A percentile compares a stretch with the other conserved stretches of the same genome.
Conservation (phyloP, 2,797 vertebrate species). For the Hippocampus kuda region DNA sequence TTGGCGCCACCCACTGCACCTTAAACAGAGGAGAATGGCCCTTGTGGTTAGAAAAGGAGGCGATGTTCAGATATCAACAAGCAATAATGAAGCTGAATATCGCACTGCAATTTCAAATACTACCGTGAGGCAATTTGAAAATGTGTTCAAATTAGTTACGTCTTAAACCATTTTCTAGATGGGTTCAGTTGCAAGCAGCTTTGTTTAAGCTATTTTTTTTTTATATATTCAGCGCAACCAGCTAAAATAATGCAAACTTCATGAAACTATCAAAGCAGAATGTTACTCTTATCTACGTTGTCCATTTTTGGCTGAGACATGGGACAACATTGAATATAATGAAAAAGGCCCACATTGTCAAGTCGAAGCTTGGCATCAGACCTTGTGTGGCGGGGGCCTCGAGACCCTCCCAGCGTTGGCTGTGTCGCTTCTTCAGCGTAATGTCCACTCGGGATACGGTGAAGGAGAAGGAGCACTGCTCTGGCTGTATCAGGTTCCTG, state of each 20-base stretch:
- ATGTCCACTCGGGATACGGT: conserved; percentile 85
- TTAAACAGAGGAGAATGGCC: conserved; percentile 87
- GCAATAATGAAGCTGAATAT: neutral
- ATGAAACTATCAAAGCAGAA: neutral
- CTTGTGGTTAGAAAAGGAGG: conserved; percentile 73
- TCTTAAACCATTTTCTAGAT: neutral
- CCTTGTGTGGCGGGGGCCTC: conserved; percentile 94
- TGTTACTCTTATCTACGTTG: neutral
- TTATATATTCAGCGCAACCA: neutral
- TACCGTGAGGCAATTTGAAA: neutral
- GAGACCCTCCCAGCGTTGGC: conserved; percentile 93
- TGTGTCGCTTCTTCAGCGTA: conserved; percentile 89
- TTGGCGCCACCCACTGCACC: conserved; percentile 99
- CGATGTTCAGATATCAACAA: neutral
- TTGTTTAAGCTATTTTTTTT: neutral
- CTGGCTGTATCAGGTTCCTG: conserved; percentile 95
- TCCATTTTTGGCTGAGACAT: neutral
- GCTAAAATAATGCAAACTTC: neutral
- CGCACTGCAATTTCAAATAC: neutral
- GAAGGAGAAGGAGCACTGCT: conserved; percentile 84
- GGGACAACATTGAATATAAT: neutral
- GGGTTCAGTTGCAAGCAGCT: neutral
- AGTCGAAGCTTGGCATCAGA: conserved; percentile 80
- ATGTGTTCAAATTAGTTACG: neutral
- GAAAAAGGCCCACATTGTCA: neutral